Evolutionary conservation across 2,888 invertebrate genomes (phyloP), one percentile per base, ranked within the genome.

Genomic region (Deilephila elpenor): DNA sequence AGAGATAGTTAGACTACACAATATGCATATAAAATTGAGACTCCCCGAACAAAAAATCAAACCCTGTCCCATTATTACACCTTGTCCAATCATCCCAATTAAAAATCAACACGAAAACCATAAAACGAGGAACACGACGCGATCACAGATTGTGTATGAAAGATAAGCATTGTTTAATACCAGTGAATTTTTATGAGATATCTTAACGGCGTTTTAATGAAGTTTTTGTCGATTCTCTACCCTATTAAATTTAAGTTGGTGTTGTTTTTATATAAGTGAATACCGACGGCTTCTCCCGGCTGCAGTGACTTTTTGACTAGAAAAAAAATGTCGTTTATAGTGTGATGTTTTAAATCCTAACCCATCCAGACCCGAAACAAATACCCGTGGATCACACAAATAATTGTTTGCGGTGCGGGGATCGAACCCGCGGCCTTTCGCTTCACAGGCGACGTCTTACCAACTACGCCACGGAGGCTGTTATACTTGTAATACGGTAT

Each of bases 161-260:
- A 37, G 64, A 67, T 67, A 62, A 62, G 62, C n/a, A 62, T 37
- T 62, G 62, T 62, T 62, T 62, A 34, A 62, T 37, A 67, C 25
- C 67, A 67, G 67, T 51, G 67, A 67, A 44, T 67, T 67, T 62
- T 73, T 59, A 59, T 11, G 20, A 25, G 44, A 51, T 25, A 17
- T 25, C 25, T 29, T 67, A 11, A 67, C 51, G 20, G 44, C 67
- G 44, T 67, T 4, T 67, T 67, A 67, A 67, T 67, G 67, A 44
- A 67, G 67, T 0, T 34, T 32, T 17, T 1, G 61, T 61, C 61
- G 29, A 61, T 61, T 61, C 4, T 29, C 34, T 29, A 32, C 19
- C 56, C 6, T 56, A 56, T n/a, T n/a, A 56, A n/a, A 56, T 56
- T 56, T 5, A n/a, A 56, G n/a, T 14, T 17, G 53, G 5, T 53